Evolutionary conservation across 2,888 invertebrate genomes (phyloP).

Genomic region (Hirtodrosophila confusa): DNA sequence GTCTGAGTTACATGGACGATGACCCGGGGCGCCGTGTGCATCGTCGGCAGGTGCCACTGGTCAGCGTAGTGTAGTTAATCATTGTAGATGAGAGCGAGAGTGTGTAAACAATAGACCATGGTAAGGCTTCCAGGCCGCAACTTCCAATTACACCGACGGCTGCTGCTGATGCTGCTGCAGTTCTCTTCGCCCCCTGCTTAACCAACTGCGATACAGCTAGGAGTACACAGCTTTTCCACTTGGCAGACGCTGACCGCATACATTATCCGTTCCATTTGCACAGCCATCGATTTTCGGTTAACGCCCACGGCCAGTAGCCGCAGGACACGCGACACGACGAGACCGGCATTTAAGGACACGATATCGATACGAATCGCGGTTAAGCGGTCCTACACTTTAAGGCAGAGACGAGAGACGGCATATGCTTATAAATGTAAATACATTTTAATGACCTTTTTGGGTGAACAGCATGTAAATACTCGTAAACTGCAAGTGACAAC

Average conservation of each 20-base stretch:
- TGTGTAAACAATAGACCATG: conserved; percentile 69
- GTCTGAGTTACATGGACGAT: conserved; percentile 60
- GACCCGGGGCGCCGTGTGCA: conserved; percentile 61
- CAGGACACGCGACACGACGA: conserved; percentile 59
- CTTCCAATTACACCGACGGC: conserved; percentile 68
- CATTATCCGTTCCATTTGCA: conserved; percentile 84
- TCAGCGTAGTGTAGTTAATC: conserved; percentile 76
- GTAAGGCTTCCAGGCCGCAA: conserved; percentile 52
- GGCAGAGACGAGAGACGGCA: conserved; percentile 46
- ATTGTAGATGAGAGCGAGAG: conserved; percentile 78
- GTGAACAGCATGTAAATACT: conserved; percentile 31
- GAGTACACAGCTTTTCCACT: conserved; percentile 55
- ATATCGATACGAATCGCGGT: conserved; percentile 79
- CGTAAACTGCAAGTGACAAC: conserved; percentile 19
- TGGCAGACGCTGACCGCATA: conserved; percentile 72
- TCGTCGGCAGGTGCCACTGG: conserved; percentile 66
- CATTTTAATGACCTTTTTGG: conserved; percentile 44
- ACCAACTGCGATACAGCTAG: conserved; percentile 33
- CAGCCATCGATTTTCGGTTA: conserved; percentile 81
- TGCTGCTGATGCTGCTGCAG: conserved; percentile 41
- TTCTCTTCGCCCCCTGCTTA: neutral
- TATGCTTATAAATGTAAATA: conserved; percentile 31
- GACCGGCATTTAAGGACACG: conserved; percentile 80
- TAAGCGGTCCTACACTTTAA: conserved; percentile 76
- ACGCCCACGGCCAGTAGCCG: conserved; percentile 60